phyloP scores from a whole-genome alignment of 2,888 invertebrate species.

The Congeria kusceri region DNA sequence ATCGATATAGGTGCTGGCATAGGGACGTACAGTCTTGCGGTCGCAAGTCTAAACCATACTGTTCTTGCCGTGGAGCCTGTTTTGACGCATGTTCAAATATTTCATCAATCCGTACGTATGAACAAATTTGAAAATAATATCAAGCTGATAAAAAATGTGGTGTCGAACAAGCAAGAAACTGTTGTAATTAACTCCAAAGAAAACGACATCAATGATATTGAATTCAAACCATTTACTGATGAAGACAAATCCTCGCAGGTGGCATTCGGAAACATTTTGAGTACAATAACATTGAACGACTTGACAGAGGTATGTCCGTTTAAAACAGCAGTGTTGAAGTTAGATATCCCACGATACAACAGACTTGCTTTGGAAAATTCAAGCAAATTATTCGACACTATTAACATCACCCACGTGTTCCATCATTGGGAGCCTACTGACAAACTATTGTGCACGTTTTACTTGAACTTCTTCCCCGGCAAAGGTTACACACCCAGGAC shows the following conservation, averaged over 20 bases:
- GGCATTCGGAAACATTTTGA: neutral
- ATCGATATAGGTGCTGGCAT: neutral
- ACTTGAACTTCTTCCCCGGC: neutral
- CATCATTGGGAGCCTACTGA: neutral
- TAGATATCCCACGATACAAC: neutral
- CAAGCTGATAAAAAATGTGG: neutral
- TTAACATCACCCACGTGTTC: neutral
- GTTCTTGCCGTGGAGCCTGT: neutral
- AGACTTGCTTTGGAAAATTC: neutral
- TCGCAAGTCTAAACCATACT: neutral
- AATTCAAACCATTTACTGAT: neutral
- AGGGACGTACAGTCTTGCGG: neutral
- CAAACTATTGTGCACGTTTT: neutral
- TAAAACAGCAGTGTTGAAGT: slow-evolving; percentile 1
- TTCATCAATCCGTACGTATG: neutral
- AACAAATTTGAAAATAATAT: neutral
- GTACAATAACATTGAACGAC: neutral
- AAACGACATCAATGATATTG: neutral
- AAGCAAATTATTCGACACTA: neutral
- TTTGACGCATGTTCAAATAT: neutral
- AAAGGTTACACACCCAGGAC: neutral
- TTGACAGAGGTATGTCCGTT: neutral
- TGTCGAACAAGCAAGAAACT: neutral
- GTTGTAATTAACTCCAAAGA: neutral
- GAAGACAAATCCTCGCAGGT: neutral